phyloP scores from a whole-genome alignment of 2,113 vertebrate genomes.

The Scomber colias region DNA sequence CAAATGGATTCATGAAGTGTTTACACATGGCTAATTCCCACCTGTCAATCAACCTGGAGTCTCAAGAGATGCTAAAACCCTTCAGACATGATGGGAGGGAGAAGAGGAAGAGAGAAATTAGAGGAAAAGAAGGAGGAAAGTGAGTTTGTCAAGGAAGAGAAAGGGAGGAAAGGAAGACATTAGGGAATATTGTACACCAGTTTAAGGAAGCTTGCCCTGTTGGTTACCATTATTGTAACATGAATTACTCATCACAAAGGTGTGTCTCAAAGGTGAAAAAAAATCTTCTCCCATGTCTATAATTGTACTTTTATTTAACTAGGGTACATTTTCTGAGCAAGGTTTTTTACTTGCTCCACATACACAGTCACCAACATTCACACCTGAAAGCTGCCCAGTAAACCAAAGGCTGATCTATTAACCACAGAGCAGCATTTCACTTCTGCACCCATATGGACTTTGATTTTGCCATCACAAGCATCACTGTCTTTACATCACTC shows the following conservation, averaged over 20 bases:
- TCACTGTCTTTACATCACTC: not conserved
- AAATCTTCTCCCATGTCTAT: not conserved
- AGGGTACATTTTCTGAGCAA: not conserved
- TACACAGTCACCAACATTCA: not conserved
- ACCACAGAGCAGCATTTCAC: not conserved
- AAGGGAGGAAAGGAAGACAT: not conserved
- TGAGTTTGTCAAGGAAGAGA: not conserved
- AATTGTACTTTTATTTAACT: not conserved
- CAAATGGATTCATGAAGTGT: constrained; percentile 79
- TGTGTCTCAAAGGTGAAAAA: not conserved
- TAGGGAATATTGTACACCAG: not conserved
- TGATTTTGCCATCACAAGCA: constrained; percentile 8
- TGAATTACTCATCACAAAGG: no score
- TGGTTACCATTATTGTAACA: constrained; percentile 4
- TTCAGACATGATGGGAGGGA: constrained; percentile 41
- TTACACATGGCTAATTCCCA: constrained; percentile 81
- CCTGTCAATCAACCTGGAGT: constrained; percentile 75
- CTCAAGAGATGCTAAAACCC: constrained; percentile 57
- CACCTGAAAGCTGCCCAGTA: not conserved
- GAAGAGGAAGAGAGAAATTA: not conserved
- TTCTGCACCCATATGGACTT: constrained; percentile 1
- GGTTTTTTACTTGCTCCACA: not conserved
- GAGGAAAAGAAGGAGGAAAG: constrained; percentile 1
- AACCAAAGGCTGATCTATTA: not conserved
- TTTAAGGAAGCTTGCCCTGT: not conserved